phyloP scores from a whole-genome alignment of 2,888 invertebrate species.

The Amphiduros pacificus region DNA sequence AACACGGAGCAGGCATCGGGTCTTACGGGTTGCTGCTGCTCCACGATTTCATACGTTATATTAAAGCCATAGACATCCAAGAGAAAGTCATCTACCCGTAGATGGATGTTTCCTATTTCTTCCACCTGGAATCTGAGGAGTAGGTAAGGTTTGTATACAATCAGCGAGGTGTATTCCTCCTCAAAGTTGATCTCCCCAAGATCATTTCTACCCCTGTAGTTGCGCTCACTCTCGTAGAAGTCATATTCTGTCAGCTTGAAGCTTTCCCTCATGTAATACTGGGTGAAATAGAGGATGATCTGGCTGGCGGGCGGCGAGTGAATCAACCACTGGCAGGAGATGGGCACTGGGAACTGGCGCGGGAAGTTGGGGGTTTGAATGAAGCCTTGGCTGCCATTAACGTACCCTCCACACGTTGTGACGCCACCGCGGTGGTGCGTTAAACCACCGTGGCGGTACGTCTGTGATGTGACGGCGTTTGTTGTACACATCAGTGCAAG shows the following conservation, averaged over 20 bases:
- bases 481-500: too few relatives aligned
- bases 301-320: constrained; percentile 68
- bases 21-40: constrained; percentile 42
- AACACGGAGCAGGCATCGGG: constrained; percentile 70
- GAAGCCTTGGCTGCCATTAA: constrained; percentile 35
- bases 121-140: constrained; percentile 77
- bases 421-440: neutral
- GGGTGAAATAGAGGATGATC: constrained; percentile 84
- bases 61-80: constrained; percentile 90
- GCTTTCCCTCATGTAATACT: constrained; percentile 71
- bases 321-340: constrained; percentile 85
- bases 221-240: constrained; percentile 37
- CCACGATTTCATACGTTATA: constrained; percentile 82
- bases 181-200: constrained; percentile 44
- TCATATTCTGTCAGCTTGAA: constrained; percentile 48
- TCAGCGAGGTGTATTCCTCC: constrained; percentile 41
- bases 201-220: constrained; percentile 36
- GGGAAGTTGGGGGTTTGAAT: constrained; percentile 85
- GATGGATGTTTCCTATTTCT: constrained; percentile 66
- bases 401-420: constrained; percentile 39
- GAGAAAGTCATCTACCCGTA: constrained; percentile 78
- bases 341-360: constrained; percentile 76
- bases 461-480: too few relatives aligned
- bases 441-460: too few relatives aligned
- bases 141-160: constrained; percentile 70